Evolutionary conservation across 2,113 vertebrate genomes (phyloP).

Genomic region (Salminus brasiliensis): DNA sequence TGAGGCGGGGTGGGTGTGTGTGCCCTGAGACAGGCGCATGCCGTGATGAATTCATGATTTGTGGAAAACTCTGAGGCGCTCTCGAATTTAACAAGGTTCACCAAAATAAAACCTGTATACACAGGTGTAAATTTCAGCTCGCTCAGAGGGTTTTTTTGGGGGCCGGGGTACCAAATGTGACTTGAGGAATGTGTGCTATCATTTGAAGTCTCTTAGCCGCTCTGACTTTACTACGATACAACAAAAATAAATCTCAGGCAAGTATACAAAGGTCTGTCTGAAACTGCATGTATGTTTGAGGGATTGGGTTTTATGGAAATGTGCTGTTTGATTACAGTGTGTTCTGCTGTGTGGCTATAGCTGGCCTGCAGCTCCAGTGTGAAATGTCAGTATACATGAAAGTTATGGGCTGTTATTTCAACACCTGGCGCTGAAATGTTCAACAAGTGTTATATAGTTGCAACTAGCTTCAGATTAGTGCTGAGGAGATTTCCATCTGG

Average conservation of each 20-base stretch:
- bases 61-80: slow-evolving; percentile 46
- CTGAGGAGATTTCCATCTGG: slow-evolving; percentile 27
- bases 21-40: neutral
- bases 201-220: neutral
- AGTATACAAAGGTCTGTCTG: neutral
- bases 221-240: neutral
- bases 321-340: slow-evolving; percentile 1
- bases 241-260: slow-evolving; percentile 3
- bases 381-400: slow-evolving; percentile 23
- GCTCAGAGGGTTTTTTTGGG: neutral
- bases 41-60: slow-evolving; percentile 47
- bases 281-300: neutral
- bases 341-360: neutral
- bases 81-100: slow-evolving; percentile 46
- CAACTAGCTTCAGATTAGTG: slow-evolving; percentile 26
- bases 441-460: slow-evolving; percentile 44
- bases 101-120: slow-evolving; percentile 48
- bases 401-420: slow-evolving; percentile 48
- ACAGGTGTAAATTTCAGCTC: slow-evolving; percentile 46
- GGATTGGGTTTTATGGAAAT: neutral
- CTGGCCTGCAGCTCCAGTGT: neutral
- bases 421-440: slow-evolving; percentile 51
- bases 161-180: neutral
- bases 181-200: neutral
- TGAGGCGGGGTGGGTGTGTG: neutral